Conservation (phyloP, 2,888 invertebrate genomes). For the Oegoconia quadripuncta region DNA sequence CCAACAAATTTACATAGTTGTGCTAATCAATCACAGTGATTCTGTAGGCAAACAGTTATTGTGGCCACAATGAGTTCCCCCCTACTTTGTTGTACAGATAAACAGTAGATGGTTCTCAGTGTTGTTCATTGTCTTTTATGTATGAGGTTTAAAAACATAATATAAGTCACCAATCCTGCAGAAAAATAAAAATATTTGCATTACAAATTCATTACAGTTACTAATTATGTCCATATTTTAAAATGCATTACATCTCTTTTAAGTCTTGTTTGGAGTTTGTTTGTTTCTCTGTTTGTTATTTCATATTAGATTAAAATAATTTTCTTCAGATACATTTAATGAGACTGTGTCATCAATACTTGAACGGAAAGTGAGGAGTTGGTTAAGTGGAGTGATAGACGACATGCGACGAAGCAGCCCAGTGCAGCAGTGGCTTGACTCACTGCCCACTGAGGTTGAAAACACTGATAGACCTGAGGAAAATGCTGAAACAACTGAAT, state of each 20-base stretch:
- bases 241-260: not conserved
- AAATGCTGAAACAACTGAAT: constrained; percentile 32
- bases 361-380: constrained; percentile 68
- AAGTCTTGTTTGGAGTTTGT: not conserved
- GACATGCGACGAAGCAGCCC: constrained; percentile 83
- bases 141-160: too few species aligned
- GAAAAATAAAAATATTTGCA: too few species aligned
- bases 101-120: constrained; percentile 1
- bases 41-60: constrained; percentile 12
- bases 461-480: constrained; percentile 26
- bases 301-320: not conserved
- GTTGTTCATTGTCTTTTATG: constrained; percentile 6
- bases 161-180: too few species aligned
- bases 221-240: not conserved
- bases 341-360: constrained; percentile 67
- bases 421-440: constrained; percentile 88
- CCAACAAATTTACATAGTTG: constrained; percentile 30
- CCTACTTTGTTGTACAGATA: not conserved
- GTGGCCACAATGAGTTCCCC: constrained; percentile 2
- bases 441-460: constrained; percentile 72
- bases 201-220: too few species aligned
- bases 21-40: constrained; percentile 13
- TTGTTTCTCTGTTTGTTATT: constrained; percentile 1
- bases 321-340: constrained; percentile 63
- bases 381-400: constrained; percentile 71